A percentile compares a stretch with the other conserved stretches of the same genome.
Evolutionary conservation across 2,797 vertebrate species (phyloP).

Genomic region (Mustela erminea): DNA sequence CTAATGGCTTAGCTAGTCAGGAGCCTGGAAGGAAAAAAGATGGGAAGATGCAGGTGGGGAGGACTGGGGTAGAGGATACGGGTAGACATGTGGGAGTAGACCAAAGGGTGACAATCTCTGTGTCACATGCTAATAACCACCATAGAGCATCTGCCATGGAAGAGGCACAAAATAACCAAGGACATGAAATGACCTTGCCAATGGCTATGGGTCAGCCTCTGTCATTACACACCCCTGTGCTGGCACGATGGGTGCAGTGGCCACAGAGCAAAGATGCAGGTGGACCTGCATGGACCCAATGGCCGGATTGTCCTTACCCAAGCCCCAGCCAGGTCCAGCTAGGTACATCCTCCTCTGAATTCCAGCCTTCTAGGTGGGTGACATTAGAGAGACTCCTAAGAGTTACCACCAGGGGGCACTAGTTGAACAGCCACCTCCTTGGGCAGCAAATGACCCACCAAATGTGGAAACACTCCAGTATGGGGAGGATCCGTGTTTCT

Average conservation of each 20-base stretch:
- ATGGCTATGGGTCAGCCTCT: not conserved
- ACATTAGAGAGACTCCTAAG: not conserved
- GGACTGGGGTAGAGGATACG: not conserved
- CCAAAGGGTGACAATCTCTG: not conserved
- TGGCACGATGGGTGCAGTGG: not conserved
- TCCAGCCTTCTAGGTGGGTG: not conserved
- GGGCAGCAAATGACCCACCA: too few relatives aligned
- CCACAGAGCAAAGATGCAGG: not conserved
- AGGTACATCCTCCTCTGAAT: not conserved
- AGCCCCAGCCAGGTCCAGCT: not conserved
- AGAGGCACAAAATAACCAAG: not conserved
- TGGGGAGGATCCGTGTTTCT: accelerated
- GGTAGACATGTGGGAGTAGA: not conserved
- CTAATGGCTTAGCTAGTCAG: not conserved
- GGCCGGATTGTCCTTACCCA: not conserved
- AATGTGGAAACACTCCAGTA: not conserved
- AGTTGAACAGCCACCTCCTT: not conserved
- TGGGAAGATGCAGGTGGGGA: not conserved
- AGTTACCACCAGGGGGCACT: constrained; percentile 5
- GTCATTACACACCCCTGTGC: not conserved
- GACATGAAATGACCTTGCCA: not conserved
- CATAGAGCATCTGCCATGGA: too few relatives aligned
- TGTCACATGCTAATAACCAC: not conserved
- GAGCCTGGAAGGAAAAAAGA: not conserved
- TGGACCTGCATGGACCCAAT: not conserved